phyloP scores from a whole-genome alignment of 2,113 vertebrate species.

The Rhea americana region DNA sequence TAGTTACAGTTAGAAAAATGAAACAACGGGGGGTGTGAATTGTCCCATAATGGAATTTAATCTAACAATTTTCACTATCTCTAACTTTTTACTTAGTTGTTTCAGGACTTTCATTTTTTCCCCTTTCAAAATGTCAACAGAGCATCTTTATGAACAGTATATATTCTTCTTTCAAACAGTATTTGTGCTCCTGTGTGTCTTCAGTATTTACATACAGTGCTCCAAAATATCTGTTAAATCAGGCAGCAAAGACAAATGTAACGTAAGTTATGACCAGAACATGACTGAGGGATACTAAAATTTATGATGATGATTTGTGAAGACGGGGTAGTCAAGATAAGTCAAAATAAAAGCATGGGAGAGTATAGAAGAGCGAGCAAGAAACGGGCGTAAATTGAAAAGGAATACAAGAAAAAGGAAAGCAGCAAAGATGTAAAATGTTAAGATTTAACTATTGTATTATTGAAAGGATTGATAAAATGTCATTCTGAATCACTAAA shows the following conservation, averaged over 20 bases:
- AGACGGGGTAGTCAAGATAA: background rate
- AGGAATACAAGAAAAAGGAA: background rate
- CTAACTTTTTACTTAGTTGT: background rate
- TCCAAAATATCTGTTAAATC: background rate
- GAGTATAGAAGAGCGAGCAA: background rate
- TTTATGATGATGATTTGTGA: background rate
- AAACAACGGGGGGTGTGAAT: background rate
- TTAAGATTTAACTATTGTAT: background rate
- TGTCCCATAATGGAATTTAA: background rate
- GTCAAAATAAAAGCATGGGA: background rate
- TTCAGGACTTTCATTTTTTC: background rate
- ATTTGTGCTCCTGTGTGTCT: background rate
- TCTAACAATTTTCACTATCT: background rate
- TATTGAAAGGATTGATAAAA: background rate
- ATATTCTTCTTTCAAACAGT: background rate
- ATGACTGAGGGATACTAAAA: background rate
- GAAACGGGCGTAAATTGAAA: background rate
- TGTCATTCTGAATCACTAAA: background rate
- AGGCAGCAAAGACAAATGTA: background rate
- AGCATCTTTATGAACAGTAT: accelerated
- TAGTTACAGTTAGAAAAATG: background rate
- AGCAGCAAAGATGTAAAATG: background rate
- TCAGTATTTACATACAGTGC: background rate
- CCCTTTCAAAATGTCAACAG: background rate
- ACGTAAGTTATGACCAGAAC: background rate